phyloP scores from a whole-genome alignment of 1,140 invertebrate species.

The Drosophila repletoides region DNA sequence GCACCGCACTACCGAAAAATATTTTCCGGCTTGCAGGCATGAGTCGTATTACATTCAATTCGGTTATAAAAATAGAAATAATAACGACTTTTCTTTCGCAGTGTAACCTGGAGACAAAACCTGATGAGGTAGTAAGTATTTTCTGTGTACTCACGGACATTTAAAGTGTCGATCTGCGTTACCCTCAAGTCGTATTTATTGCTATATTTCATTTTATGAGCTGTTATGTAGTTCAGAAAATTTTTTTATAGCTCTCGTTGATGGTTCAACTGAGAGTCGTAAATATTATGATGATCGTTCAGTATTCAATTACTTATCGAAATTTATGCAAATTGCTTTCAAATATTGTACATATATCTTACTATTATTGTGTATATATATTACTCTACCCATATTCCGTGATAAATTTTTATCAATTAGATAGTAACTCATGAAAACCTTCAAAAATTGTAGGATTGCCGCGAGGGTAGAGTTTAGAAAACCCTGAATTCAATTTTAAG shows the following conservation, averaged over 20 bases:
- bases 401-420: too few relatives aligned
- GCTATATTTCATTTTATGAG: background rate
- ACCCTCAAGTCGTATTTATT: slow-evolving; percentile 5
- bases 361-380: slow-evolving; percentile 24
- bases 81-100: too few relatives aligned
- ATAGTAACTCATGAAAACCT: too few relatives aligned
- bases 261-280: background rate
- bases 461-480: too few relatives aligned
- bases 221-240: slow-evolving; percentile 4
- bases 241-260: background rate
- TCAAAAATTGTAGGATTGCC: too few relatives aligned
- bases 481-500: too few relatives aligned
- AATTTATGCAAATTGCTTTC: slow-evolving; percentile 34
- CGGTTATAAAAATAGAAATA: too few relatives aligned
- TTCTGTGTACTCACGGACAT: slow-evolving; percentile 1
- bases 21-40: too few relatives aligned
- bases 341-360: slow-evolving; percentile 21
- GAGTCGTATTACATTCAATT: too few relatives aligned
- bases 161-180: slow-evolving; percentile 12
- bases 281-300: slow-evolving; percentile 8
- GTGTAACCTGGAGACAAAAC: background rate
- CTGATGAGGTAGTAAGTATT: too few relatives aligned
- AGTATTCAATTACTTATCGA: slow-evolving; percentile 38
- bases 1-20: too few relatives aligned
- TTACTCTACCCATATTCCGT: too few relatives aligned